Conservation (phyloP, 2,113 vertebrate genomes). For the Laterallus jamaicensis region DNA sequence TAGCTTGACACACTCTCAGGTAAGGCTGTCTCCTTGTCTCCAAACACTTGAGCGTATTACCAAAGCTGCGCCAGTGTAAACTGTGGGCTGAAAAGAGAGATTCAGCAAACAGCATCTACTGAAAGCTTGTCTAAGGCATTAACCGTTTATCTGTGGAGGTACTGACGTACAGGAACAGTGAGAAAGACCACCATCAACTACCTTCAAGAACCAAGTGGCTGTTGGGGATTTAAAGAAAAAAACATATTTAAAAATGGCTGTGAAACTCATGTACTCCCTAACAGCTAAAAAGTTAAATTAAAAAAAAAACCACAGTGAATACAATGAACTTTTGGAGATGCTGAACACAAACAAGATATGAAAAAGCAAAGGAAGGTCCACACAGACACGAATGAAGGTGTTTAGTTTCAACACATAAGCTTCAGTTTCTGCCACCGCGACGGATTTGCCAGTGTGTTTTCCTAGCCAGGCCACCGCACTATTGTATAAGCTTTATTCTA, state of each 20-base stretch:
- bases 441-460: not conserved
- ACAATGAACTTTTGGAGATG: not conserved
- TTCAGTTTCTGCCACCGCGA: slow-evolving; percentile 15
- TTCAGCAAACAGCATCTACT: slow-evolving; percentile 20
- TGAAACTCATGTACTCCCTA: not conserved
- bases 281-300: not conserved
- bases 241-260: not conserved
- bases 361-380: slow-evolving; percentile 10
- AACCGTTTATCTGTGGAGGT: not conserved
- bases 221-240: not conserved
- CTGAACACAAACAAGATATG: not conserved
- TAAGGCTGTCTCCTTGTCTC: slow-evolving; percentile 43
- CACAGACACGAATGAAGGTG: not conserved
- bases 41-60: slow-evolving; percentile 28
- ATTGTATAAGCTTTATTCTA: slow-evolving; percentile 58
- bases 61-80: slow-evolving; percentile 42
- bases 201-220: not conserved
- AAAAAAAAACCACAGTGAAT: not conserved
- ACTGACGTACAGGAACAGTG: not conserved
- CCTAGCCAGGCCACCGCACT: not conserved
- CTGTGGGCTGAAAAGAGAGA: slow-evolving; percentile 21
- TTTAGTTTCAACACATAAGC: slow-evolving; percentile 17
- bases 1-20: slow-evolving; percentile 46
- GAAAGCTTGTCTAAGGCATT: slow-evolving; percentile 21
- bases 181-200: not conserved